Evolutionary conservation across 2,888 invertebrate species (phyloP).

Genomic region (Yponomeuta plumbellus): DNA sequence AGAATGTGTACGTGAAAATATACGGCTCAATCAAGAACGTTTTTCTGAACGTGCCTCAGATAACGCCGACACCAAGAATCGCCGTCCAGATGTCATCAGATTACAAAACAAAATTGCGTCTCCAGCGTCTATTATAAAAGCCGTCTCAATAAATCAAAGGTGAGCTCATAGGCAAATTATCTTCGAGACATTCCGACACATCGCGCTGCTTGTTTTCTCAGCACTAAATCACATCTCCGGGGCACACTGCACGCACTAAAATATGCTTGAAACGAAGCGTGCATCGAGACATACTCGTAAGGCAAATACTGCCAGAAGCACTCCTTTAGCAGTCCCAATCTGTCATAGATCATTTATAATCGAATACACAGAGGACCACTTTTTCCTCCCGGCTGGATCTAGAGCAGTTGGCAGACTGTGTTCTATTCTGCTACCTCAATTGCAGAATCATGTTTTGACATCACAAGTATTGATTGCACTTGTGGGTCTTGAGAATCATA

Average conservation of each 20-base stretch:
- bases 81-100: background rate
- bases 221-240: slow-evolving; percentile 13
- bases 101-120: background rate
- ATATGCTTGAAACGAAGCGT: slow-evolving; percentile 12
- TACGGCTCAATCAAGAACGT: no score
- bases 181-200: slow-evolving; percentile 9
- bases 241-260: slow-evolving; percentile 14
- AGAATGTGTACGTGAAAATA: no score
- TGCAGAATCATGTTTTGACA: no score
- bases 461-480: no score
- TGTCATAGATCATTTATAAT: no score
- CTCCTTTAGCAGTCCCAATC: no score
- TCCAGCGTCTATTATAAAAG: slow-evolving; percentile 2
- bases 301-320: background rate
- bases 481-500: no score
- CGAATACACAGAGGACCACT: no score
- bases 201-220: slow-evolving; percentile 5
- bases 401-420: no score
- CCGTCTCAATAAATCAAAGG: slow-evolving; percentile 1
- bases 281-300: background rate
- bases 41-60: no score
- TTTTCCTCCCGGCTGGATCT: no score
- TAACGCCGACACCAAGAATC: background rate
- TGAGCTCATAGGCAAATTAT: slow-evolving; percentile 9
- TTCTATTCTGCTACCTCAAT: no score